Evolutionary conservation across 2,888 invertebrate species (phyloP).

Genomic region (Agrotis segetum): DNA sequence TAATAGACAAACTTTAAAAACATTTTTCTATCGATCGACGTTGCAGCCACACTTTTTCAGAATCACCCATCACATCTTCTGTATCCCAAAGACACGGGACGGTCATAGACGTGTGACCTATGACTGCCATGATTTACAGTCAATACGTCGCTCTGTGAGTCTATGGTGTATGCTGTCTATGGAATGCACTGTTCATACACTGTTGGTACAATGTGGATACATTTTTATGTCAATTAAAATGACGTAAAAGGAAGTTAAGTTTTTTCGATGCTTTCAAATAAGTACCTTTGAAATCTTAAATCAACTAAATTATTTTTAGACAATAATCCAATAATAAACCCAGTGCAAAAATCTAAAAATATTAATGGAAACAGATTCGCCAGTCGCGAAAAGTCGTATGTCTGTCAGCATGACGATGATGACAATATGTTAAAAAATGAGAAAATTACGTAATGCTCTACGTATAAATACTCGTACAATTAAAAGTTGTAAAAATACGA

Average conservation of each 20-base stretch:
- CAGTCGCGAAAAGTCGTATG: no score
- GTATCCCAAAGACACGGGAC: constrained; percentile 64
- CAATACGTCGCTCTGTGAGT: constrained; percentile 72
- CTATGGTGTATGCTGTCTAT: constrained; percentile 42
- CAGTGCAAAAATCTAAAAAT: no score
- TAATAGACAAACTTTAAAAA: no score
- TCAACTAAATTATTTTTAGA: background rate
- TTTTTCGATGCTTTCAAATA: no score
- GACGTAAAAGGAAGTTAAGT: background rate
- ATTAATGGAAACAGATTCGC: no score
- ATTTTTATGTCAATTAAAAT: background rate
- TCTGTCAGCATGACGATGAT: no score
- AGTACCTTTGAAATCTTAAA: background rate
- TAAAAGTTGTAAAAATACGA: no score
- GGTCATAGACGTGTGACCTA: constrained; percentile 78
- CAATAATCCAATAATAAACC: no score
- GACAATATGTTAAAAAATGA: no score
- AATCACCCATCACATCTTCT: constrained; percentile 66
- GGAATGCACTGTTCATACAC: constrained; percentile 66
- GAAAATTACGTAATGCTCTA: no score
- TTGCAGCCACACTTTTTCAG: constrained; percentile 6
- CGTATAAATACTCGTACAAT: no score
- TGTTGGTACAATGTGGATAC: constrained; percentile 20
- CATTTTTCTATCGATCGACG: background rate
- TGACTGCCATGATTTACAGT: constrained; percentile 80